These are phyloP conservation scores for Synanthedon vespiformis DNA, from an alignment of 2,888 invertebrate genomes.

Conservation along the genomic window DNA sequence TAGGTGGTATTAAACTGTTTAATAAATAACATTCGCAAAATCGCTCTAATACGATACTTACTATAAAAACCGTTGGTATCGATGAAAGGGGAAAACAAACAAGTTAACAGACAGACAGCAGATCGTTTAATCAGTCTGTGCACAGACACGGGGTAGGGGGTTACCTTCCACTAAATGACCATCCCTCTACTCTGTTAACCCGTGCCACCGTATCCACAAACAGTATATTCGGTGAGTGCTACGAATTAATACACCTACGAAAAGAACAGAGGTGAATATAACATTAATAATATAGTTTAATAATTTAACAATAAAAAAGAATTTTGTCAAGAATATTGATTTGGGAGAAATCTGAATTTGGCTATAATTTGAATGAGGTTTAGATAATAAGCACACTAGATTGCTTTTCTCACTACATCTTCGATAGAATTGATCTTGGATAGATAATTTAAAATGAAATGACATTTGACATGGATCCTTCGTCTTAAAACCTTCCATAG, in stretches of 20 bases:
- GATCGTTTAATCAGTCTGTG: constrained; percentile 65
- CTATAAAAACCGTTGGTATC: constrained; percentile 21
- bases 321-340: no score
- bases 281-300: no score
- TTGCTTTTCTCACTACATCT: no score
- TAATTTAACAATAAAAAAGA: no score
- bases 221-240: constrained; percentile 57
- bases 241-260: constrained; percentile 20
- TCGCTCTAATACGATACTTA: constrained; percentile 9
- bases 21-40: constrained; percentile 10
- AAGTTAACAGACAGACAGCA: constrained; percentile 50
- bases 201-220: constrained; percentile 66
- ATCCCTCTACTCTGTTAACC: constrained; percentile 63
- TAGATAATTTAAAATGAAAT: no score
- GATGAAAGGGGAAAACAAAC: constrained; percentile 42
- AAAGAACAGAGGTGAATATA: no score
- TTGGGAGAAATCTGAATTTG: no score
- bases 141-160: constrained; percentile 38
- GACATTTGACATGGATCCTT: no score
- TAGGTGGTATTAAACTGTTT: constrained; percentile 10
- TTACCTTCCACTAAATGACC: constrained; percentile 65
- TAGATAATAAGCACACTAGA: no score
- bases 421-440: no score
- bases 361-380: no score
- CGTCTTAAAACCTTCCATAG: no score